Evolutionary conservation across 1,140 invertebrate genomes (phyloP).

Genomic region (Zaprionus kolodkinae): DNA sequence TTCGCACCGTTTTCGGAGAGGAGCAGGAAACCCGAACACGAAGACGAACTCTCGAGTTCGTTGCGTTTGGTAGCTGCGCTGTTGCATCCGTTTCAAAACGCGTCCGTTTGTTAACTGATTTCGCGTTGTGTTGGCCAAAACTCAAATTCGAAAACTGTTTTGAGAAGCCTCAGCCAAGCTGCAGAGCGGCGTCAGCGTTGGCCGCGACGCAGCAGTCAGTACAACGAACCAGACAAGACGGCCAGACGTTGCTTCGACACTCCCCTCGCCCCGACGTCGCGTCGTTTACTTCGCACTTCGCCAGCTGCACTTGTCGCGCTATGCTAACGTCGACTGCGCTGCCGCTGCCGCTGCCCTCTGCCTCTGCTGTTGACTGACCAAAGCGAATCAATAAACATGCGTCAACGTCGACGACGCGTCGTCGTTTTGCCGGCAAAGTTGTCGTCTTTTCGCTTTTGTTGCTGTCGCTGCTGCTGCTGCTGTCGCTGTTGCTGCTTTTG

Average conservation of each 20-base stretch:
- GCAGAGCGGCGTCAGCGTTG: constrained; percentile 17
- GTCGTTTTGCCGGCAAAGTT: constrained; percentile 52
- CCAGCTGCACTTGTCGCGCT: constrained; percentile 63
- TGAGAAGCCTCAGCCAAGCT: constrained; percentile 44
- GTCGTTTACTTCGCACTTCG: constrained; percentile 42
- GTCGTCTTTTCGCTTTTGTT: constrained; percentile 75
- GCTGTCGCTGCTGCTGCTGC: constrained; percentile 50
- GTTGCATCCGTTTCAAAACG: constrained; percentile 77
- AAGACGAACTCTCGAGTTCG: not conserved
- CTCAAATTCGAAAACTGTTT: constrained; percentile 74
- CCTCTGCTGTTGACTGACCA: constrained; percentile 43
- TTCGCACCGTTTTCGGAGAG: constrained; percentile 47
- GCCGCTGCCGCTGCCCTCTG: constrained; percentile 8
- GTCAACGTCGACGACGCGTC: constrained; percentile 25
- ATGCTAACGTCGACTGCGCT: constrained; percentile 11
- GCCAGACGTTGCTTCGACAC: constrained; percentile 35
- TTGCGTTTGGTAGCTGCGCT: constrained; percentile 14
- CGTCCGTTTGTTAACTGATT: constrained; percentile 84
- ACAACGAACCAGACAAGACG: constrained; percentile 66
- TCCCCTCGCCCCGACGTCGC: constrained; percentile 11
- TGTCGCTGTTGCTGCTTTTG: constrained; percentile 15
- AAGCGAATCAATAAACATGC: constrained; percentile 72
- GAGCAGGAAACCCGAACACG: constrained; percentile 41
- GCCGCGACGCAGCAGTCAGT: constrained; percentile 46
- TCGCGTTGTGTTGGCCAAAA: constrained; percentile 78